A percentile compares a stretch with the other conserved stretches of the same genome.
phyloP scores from a whole-genome alignment of 2,888 invertebrate genomes.

The Sepiola atlantica region DNA sequence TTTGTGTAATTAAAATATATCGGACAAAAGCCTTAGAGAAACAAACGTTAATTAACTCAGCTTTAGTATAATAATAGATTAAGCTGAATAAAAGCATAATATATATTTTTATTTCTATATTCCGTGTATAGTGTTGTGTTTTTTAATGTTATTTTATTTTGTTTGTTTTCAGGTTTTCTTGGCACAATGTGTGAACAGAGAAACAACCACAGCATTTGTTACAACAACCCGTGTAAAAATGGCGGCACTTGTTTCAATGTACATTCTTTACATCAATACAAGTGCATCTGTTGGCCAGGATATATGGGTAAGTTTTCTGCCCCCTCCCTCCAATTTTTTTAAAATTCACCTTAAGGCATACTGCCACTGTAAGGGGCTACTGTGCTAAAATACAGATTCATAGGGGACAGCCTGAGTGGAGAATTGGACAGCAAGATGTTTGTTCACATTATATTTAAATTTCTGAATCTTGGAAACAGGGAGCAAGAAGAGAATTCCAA shows the following conservation, averaged over 20 bases:
- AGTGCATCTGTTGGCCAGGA: slow-evolving; percentile 90
- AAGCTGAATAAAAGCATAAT: too few species aligned
- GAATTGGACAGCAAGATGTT: too few species aligned
- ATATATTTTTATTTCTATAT: too few species aligned
- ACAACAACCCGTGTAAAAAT: slow-evolving; percentile 89
- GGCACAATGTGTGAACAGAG: slow-evolving; percentile 94
- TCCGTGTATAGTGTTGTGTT: not conserved
- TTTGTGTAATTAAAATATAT: too few species aligned
- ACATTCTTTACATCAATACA: slow-evolving; percentile 84
- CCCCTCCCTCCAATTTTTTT: not conserved
- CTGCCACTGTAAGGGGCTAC: not conserved
- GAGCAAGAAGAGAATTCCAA: too few species aligned
- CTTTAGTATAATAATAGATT: too few species aligned
- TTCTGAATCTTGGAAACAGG: too few species aligned
- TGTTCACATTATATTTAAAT: too few species aligned
- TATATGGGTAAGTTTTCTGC: slow-evolving; percentile 77
- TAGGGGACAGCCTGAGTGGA: too few species aligned
- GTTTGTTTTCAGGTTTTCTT: slow-evolving; percentile 79
- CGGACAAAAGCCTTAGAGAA: too few species aligned
- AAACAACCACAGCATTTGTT: slow-evolving; percentile 88
- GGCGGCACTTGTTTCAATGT: slow-evolving; percentile 91
- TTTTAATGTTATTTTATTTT: not conserved
- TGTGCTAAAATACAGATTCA: too few species aligned
- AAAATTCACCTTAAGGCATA: not conserved
- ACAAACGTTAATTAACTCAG: too few species aligned